Base-by-base conservation (phyloP, 2,113 vertebrate species). In the Brachyhypopomus gauderio region DNA sequence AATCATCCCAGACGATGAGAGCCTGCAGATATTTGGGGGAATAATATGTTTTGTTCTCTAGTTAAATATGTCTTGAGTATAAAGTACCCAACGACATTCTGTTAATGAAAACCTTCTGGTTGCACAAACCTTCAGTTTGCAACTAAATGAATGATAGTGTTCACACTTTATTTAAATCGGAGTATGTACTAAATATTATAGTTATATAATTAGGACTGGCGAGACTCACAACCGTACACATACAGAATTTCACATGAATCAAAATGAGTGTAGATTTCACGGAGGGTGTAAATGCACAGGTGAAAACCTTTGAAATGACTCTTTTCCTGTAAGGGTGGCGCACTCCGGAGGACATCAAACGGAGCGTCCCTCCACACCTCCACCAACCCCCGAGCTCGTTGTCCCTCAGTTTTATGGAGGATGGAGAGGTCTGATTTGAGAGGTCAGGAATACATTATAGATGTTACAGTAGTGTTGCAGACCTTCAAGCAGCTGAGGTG, bases 231-330 rank as follows among this genome's bases (percentile, higher is more conserved):
- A n/a, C n/a, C n/a, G n/a, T n/a, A 67, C 77, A 41, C 80, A 74
- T 27, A 82, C 52, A 74, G 72, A 59, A 70, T 70, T 82, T 76
- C 17, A 63, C 48, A 36, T 52, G 73, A 64, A 71, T 77, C 80
- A 82, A 70, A 67, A 82, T 82, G 69, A 77, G 71, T 76, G 14
- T 69, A 19, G 0, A 52, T 41, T 77, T 77, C 59, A 75, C 22
- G n/a, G 74, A 82, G 38, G 80, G 3, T 30, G 63, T 23, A 66
- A 58, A 69, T 56, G 73, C 11, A 75, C 56, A 41, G 30, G 58
- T n/a, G 69, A 34, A 67, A 27, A 23, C 55, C 55, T 2, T 76
- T 62, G 66, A 67, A 69, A 71, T 62, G 71, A 71, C 36, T 36
- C 4, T 14, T 23, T 2, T 67, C 74, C 45, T 63, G 66, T 67